These are phyloP conservation scores for Brachyptera putata DNA, from an alignment of 2,888 invertebrate genomes.

Conservation along the genomic window DNA sequence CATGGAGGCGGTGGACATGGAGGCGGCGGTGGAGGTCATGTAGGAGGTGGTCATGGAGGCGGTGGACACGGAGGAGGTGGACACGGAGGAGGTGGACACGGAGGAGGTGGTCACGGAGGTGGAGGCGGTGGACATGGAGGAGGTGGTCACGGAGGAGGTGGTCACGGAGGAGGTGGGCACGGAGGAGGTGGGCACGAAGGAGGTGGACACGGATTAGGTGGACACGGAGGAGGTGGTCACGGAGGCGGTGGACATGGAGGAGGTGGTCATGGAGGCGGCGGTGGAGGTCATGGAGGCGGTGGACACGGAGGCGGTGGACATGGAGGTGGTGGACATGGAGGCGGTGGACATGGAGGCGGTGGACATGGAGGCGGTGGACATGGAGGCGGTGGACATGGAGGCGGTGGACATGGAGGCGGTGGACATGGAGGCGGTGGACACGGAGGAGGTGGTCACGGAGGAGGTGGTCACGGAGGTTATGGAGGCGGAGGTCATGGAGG, in stretches of 20 bases:
- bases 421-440: not conserved
- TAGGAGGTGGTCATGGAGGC: constrained; percentile 10
- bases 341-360: not conserved
- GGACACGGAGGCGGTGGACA: not conserved
- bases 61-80: not conserved
- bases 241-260: not conserved
- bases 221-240: not conserved
- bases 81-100: not conserved
- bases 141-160: constrained; percentile 1
- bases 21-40: not conserved
- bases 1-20: not conserved
- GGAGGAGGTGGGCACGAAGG: constrained; percentile 3
- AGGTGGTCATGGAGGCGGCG: too few relatives aligned
- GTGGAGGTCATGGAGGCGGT: not conserved
- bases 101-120: not conserved
- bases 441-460: not conserved
- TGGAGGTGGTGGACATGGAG: not conserved
- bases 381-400: not conserved
- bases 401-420: not conserved
- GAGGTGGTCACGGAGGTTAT: not conserved
- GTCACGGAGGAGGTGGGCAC: constrained; percentile 2
- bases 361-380: not conserved
- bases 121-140: constrained; percentile 10
- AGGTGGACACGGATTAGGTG: not conserved
- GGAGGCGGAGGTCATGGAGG: not conserved